Evolutionary conservation across 2,888 invertebrate species (phyloP), one percentile per base, ranked within the genome.

Genomic region (Cabera pusaria): DNA sequence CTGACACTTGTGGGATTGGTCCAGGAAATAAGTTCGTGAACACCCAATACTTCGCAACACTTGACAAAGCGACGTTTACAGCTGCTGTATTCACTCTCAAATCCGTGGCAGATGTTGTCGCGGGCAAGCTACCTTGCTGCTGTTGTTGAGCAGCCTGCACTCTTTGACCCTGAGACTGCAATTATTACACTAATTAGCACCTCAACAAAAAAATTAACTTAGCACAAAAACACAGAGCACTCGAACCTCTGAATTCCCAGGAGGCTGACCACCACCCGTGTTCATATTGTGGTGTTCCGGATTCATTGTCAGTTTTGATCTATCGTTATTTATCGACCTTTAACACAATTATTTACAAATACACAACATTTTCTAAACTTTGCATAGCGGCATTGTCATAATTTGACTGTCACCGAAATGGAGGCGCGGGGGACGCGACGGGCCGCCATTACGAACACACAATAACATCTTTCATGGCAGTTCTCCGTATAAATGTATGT

Each of bases 1-100:
- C 93, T 25, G 93, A 93, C 32, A 94, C 93, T 90, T 94, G 94
- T 42, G 94, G 93, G 74, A 94, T 90, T 29, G 93, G 93, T 39
- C 93, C 93, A 35, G 94, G 95, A 71, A 95, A 93, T 54, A 95
- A 88, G 90, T 95, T 95, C 47, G 95, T 94, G 74, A 95, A 92
- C 70, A 95, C 94, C 95, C 94, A 95, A 78, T 95, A 95, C 79
- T 95, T 95, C 52, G 94, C 94, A 65, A 94, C 93, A 84, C 92
- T 93, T 71, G 93, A 92, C 83, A 93, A 90, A 66, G 94, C 93
- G 64, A 94, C 93, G 72, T 92, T 92, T 51, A 93, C 88, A 40
- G 92, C 92, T 27, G 92, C 91, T 0, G 92, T 91, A 66, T 92
- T 92, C 23, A 92, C 92, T 63, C 92, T 73, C 25, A 92, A 72